A percentile compares a stretch with the other conserved stretches of the same genome.
These are phyloP conservation scores for Macquaria ambigua DNA, from an alignment of 2,113 vertebrate species.

Conservation along the genomic window DNA sequence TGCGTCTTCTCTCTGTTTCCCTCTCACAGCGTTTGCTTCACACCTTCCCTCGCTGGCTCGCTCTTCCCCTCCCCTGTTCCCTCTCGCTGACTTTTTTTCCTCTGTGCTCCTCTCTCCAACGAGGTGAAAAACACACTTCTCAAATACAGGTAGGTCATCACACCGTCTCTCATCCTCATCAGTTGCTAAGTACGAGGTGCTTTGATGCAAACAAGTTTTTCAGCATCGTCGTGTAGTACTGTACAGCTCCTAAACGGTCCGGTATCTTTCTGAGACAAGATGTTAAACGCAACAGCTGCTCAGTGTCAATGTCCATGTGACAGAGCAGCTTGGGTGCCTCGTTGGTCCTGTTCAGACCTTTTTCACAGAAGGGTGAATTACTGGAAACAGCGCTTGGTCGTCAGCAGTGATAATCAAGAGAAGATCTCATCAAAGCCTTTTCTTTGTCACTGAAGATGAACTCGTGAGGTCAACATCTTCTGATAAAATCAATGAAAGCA, in stretches of 20 bases:
- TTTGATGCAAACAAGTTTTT: constrained; percentile 58
- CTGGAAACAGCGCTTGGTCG: constrained; percentile 37
- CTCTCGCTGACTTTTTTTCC: constrained; percentile 56
- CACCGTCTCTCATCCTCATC: constrained; percentile 71
- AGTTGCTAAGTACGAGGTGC: constrained; percentile 74
- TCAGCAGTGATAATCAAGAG: constrained; percentile 3
- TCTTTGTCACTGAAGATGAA: neutral
- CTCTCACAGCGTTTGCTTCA: constrained; percentile 51
- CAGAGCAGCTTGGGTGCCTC: constrained; percentile 38
- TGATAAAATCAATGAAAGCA: neutral
- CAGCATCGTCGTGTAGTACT: constrained; percentile 4
- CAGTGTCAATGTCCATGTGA: constrained; percentile 50
- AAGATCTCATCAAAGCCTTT: neutral
- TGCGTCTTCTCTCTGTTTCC: constrained; percentile 17
- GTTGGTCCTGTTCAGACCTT: constrained; percentile 34
- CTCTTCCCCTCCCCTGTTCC: constrained; percentile 62
- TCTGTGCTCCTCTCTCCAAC: constrained; percentile 73
- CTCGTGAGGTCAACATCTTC: constrained; percentile 1
- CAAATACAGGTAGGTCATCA: constrained; percentile 79
- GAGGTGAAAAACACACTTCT: constrained; percentile 82
- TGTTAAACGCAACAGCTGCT: constrained; percentile 66
- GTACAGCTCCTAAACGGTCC: constrained; percentile 9
- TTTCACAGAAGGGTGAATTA: constrained; percentile 41
- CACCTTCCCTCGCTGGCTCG: constrained; percentile 65
- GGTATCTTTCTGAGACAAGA: constrained; percentile 26